phyloP scores from a whole-genome alignment of 2,888 invertebrate genomes.

The Eremobia ochroleuca region DNA sequence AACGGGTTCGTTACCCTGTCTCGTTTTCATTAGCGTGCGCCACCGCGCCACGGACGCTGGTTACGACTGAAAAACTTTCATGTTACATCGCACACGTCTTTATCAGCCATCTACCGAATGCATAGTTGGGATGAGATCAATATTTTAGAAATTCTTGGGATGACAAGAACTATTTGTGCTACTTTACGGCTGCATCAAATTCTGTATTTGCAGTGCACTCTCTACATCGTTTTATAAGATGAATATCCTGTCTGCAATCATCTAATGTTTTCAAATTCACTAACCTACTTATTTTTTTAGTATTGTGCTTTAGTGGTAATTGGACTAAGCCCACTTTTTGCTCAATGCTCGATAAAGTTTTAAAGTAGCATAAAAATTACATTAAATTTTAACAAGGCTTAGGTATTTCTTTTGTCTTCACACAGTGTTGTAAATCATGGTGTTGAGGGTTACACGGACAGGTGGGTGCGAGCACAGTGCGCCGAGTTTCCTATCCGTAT shows the following conservation, averaged over 20 bases:
- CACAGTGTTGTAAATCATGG: conserved; percentile 59
- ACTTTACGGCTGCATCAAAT: conserved; percentile 6
- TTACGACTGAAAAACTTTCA: conserved; percentile 83
- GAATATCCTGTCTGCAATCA: not conserved
- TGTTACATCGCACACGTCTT: conserved; percentile 70
- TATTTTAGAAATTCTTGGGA: conserved; percentile 61
- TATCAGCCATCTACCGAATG: conserved; percentile 61
- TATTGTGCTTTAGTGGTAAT: conserved; percentile 30
- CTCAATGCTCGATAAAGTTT: conserved; percentile 56
- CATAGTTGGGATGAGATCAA: conserved; percentile 61
- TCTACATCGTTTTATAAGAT: not conserved
- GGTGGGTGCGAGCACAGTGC: conserved; percentile 85
- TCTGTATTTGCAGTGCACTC: not conserved
- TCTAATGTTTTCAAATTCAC: conserved; percentile 16
- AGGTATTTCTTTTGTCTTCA: conserved; percentile 44
- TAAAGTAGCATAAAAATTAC: conserved; percentile 53
- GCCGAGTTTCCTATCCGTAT: conserved; percentile 89
- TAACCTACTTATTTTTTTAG: conserved; percentile 10
- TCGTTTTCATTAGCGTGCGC: conserved; percentile 86
- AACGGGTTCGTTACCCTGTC: conserved; percentile 85
- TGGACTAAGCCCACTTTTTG: conserved; percentile 53
- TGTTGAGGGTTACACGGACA: conserved; percentile 76
- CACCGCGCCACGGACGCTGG: conserved; percentile 72
- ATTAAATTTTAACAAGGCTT: conserved; percentile 46
- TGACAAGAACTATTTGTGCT: not conserved